Base-by-base conservation (phyloP, 1,140 invertebrate species). In the Drosophila virilis region DNA sequence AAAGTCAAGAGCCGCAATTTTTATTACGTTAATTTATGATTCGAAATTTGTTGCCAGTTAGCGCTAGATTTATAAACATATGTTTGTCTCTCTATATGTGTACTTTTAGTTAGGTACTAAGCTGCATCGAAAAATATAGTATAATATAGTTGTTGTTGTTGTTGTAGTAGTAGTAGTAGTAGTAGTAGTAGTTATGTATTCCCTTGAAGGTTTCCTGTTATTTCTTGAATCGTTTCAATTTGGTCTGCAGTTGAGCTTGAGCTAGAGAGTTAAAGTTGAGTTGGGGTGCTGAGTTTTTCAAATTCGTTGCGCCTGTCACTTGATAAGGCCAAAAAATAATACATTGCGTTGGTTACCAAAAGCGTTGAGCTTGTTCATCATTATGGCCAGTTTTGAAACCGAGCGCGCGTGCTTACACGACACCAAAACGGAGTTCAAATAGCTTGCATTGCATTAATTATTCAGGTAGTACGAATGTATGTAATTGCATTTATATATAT, bases 391-490 rank as follows among this genome's bases (percentile, higher is more conserved):
- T 55, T 60, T 69, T 84, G 80, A 84, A 79, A 89, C 80, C 79
- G 67, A 77, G 69, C 71, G 55, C 57, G 46, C 71, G 73, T 67
- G 59, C 57, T 55, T 50, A 62, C 70, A 74, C 57, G 59, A 68
- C 37, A 74, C 55, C 48, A 52, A 61, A 67, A 76, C 64, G 60
- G 72, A 64, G 52, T 64, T 89, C 59, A 77, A 89, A 84, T 80
- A 48, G 84, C 84, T 84, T 89, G 84, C 22, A 89, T 89, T 88
- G 85, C 84, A 88, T 88, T 88, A 88, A 89, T 89, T 88, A 88
- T 88, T 88, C 84, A 88, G 84, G 37, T 60, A 38, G 45, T 65
- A 54, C 33, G 38, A 59, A 62, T 52, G 32, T 38, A n/a, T 48
- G 13, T 72, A 50, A 22, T 22, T 22, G 22, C 22, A 22, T 22